Evolutionary conservation across 2,888 invertebrate genomes (phyloP).

Genomic region (Drosophila helvetica): DNA sequence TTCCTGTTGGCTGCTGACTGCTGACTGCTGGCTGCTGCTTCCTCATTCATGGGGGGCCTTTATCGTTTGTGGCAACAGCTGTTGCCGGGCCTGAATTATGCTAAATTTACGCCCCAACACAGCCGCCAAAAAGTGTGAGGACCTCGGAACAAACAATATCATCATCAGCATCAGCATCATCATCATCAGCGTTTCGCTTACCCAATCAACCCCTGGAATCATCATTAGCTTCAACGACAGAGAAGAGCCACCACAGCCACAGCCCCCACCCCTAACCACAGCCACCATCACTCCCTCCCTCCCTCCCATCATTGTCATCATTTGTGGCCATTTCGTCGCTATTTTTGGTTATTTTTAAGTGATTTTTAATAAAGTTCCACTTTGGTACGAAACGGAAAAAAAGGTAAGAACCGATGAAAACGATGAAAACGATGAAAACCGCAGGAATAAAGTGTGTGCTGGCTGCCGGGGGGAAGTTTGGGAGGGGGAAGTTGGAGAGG

Average conservation of each 20-base stretch:
- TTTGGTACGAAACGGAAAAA: constrained; percentile 16
- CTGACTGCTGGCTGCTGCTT: constrained; percentile 46
- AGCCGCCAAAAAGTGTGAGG: constrained; percentile 45
- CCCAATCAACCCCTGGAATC: background rate
- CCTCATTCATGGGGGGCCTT: constrained; percentile 73
- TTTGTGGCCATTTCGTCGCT: constrained; percentile 52
- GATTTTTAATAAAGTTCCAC: constrained; percentile 76
- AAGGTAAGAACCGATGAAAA: constrained; percentile 9
- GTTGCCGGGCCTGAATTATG: constrained; percentile 76
- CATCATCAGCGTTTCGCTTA: constrained; percentile 25
- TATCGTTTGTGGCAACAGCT: constrained; percentile 80
- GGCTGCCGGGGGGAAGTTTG: too few species aligned
- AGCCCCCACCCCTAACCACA: too few species aligned
- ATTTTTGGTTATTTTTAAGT: constrained; percentile 78
- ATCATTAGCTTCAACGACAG: constrained; percentile 14
- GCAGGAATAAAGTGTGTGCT: constrained; percentile 35
- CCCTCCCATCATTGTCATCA: constrained; percentile 34
- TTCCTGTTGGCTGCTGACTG: constrained; percentile 12
- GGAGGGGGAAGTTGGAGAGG: too few species aligned
- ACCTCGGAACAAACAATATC: constrained; percentile 40
- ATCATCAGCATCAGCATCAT: constrained; percentile 33
- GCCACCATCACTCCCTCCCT: background rate
- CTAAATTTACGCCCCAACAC: constrained; percentile 68
- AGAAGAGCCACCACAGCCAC: background rate
- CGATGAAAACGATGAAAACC: constrained; percentile 32